Conservation (phyloP, 2,797 vertebrate genomes). For the Antrozous pallidus region DNA sequence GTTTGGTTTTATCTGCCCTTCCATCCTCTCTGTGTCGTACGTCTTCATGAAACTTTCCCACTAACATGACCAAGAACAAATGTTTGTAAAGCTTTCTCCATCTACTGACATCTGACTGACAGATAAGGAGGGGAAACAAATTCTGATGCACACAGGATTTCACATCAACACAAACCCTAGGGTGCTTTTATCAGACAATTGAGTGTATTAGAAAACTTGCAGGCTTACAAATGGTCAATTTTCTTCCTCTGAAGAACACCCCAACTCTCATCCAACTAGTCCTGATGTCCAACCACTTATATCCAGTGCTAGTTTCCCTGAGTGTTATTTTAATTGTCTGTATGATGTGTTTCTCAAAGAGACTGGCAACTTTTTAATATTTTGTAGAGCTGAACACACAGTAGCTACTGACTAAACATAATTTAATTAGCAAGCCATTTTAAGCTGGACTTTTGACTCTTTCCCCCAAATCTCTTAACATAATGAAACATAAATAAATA, state of each 20-base stretch:
- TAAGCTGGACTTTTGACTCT: background rate
- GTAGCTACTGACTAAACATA: background rate
- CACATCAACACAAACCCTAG: background rate
- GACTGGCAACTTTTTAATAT: background rate
- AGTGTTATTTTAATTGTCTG: background rate
- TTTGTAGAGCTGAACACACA: background rate
- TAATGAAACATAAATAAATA: constrained; percentile 20
- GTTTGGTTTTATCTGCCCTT: background rate
- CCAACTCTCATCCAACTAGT: background rate
- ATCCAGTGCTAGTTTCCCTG: background rate
- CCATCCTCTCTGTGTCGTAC: background rate
- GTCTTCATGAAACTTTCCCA: background rate
- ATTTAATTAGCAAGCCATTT: constrained; percentile 4
- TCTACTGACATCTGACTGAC: background rate
- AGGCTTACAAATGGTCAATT: background rate
- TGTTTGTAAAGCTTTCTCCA: background rate
- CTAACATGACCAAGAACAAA: background rate
- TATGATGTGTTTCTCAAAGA: background rate
- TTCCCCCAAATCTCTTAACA: background rate
- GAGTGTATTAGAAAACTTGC: background rate
- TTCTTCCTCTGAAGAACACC: background rate
- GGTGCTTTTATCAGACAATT: background rate
- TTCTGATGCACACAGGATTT: background rate
- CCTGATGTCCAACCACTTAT: too few species aligned
- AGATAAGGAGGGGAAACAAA: background rate